These are phyloP conservation scores for Sebastes taczanowskii DNA, from an alignment of 2,797 vertebrate species.

Conservation along the genomic window DNA sequence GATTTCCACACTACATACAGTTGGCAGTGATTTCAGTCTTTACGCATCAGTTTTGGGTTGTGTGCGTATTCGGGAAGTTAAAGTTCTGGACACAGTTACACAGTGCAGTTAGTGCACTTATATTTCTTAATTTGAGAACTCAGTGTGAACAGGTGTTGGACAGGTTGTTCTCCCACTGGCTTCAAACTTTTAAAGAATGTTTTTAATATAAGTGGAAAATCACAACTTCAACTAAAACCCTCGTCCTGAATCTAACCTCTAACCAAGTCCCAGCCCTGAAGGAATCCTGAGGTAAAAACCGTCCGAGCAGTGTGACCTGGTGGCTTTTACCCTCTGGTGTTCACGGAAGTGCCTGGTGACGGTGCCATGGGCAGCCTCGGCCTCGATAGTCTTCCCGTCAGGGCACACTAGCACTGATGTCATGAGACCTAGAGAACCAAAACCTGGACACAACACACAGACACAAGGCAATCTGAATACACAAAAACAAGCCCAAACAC, in stretches of 20 bases:
- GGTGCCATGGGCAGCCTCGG: conserved; percentile 94
- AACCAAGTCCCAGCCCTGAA: not conserved
- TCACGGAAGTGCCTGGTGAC: conserved; percentile 97
- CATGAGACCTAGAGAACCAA: conserved; percentile 96
- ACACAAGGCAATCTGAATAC: not conserved
- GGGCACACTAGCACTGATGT: conserved; percentile 95
- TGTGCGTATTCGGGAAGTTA: accelerated
- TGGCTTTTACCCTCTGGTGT: conserved; percentile 90
- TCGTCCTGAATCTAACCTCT: not conserved
- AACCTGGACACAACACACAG: conserved; percentile 81
- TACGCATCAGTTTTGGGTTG: too few species aligned
- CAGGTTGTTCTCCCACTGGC: not conserved
- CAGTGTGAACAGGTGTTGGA: not conserved
- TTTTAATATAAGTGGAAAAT: not conserved
- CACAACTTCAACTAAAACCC: not conserved
- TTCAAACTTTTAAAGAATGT: not conserved
- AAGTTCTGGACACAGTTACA: too few species aligned
- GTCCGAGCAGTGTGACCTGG: not conserved
- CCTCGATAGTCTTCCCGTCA: conserved; percentile 96
- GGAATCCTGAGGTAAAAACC: not conserved
- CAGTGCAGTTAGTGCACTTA: not conserved
- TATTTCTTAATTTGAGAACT: too few species aligned
- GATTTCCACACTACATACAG: not conserved
- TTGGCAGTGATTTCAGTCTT: not conserved
- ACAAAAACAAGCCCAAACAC: not conserved